Evolutionary conservation across 2,888 invertebrate genomes (phyloP).

Genomic region (Scaptomyza caliginosa): DNA sequence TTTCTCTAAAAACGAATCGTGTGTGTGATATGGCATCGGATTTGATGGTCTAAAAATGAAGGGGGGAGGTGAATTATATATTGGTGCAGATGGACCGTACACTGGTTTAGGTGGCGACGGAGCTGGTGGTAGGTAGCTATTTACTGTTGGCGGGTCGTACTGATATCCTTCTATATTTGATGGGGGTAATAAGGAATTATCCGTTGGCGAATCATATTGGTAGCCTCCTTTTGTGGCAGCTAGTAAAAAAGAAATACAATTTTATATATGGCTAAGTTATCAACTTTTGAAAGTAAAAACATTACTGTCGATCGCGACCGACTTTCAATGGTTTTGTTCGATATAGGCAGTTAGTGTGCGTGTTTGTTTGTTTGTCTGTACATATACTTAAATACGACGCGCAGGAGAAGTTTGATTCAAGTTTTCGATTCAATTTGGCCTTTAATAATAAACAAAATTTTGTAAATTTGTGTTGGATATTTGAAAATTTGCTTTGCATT

Average conservation of each 20-base stretch:
- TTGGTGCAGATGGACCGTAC: slow-evolving; percentile 84
- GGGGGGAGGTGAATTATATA: slow-evolving; percentile 85
- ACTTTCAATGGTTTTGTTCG: no score
- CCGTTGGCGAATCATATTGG: slow-evolving; percentile 65
- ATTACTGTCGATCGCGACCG: no score
- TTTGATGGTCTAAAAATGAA: slow-evolving; percentile 64
- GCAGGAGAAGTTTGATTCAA: no score
- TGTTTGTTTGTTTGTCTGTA: no score
- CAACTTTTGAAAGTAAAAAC: no score
- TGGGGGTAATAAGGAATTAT: slow-evolving; percentile 62
- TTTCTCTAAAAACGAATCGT: slow-evolving; percentile 86
- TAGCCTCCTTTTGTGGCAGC: slow-evolving; percentile 58
- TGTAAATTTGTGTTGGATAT: no score
- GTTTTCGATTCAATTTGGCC: no score
- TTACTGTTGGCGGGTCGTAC: slow-evolving; percentile 33
- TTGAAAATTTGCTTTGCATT: no score
- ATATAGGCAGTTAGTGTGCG: no score
- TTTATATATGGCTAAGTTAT: no score
- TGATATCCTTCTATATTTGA: slow-evolving; percentile 33
- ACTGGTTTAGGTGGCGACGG: slow-evolving; percentile 81
- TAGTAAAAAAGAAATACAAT: slow-evolving; percentile 16
- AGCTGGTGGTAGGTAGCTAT: slow-evolving; percentile 64
- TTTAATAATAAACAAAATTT: no score
- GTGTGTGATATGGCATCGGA: slow-evolving; percentile 68
- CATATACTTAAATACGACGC: no score